A percentile compares a stretch with the other conserved stretches of the same genome.
Conservation (phyloP, 2,113 vertebrate species). For the Ploceus nigricollis region DNA sequence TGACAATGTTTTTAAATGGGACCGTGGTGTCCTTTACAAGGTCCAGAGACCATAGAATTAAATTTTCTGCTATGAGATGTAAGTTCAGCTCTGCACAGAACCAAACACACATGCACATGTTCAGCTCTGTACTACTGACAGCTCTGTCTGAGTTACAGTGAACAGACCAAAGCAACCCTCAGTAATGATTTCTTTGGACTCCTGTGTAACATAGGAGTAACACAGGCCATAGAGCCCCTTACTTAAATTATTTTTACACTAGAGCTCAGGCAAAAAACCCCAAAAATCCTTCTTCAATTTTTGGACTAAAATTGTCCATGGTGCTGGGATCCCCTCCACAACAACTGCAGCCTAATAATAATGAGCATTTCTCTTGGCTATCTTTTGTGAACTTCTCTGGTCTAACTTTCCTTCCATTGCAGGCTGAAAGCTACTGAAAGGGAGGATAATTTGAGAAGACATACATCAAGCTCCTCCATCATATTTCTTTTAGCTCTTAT, state of each 20-base stretch:
- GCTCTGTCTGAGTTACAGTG: not conserved
- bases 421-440: not conserved
- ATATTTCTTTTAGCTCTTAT: not conserved
- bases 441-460: not conserved
- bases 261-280: rapidly evolving
- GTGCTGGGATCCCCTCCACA: not conserved
- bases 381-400: not conserved
- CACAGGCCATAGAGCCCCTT: not conserved
- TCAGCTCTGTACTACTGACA: not conserved
- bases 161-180: not conserved
- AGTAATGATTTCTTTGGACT: not conserved
- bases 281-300: not conserved
- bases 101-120: rapidly evolving
- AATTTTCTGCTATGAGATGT: not conserved
- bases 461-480: not conserved
- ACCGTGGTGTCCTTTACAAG: not conserved
- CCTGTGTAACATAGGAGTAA: not conserved
- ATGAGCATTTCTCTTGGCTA: not conserved
- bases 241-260: not conserved
- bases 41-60: not conserved
- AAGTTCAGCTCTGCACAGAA: not conserved
- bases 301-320: not conserved
- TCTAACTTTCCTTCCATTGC: not conserved
- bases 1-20: not conserved
- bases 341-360: not conserved